Evolutionary conservation across 2,797 vertebrate genomes (phyloP).

Genomic region (Garrulus glandarius): DNA sequence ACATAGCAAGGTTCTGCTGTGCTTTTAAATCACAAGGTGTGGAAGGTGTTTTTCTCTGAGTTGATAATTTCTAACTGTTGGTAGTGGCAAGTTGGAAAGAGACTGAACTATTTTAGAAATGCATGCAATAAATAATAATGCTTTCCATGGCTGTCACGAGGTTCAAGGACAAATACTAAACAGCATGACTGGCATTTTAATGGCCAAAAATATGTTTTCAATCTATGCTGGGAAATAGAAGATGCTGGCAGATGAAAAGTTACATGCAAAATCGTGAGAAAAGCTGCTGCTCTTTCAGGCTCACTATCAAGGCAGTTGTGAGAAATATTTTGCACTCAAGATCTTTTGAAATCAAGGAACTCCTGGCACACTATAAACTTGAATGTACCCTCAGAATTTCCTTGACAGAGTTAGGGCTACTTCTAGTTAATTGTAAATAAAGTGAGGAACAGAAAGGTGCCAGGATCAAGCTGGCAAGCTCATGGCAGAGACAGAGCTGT

Average conservation of each 20-base stretch:
- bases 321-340: not conserved
- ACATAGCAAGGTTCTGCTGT: not conserved
- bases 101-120: not conserved
- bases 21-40: not conserved
- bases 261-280: not conserved
- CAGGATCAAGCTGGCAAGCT: not conserved
- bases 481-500: not conserved
- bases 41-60: not conserved
- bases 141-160: not conserved
- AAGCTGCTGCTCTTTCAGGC: not conserved
- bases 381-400: not conserved
- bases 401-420: not conserved
- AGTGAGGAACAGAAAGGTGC: not conserved
- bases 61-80: not conserved
- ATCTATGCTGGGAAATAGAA: not conserved
- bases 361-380: not conserved
- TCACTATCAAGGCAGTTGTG: not conserved
- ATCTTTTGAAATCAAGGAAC: not conserved
- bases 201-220: not conserved
- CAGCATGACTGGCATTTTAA: not conserved
- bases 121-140: not conserved
- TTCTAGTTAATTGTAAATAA: not conserved
- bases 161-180: constrained; percentile 15
- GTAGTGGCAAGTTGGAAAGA: not conserved
- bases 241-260: not conserved